Evolutionary conservation across 2,113 vertebrate species (phyloP).

Genomic region (Shinisaurus crocodilurus): DNA sequence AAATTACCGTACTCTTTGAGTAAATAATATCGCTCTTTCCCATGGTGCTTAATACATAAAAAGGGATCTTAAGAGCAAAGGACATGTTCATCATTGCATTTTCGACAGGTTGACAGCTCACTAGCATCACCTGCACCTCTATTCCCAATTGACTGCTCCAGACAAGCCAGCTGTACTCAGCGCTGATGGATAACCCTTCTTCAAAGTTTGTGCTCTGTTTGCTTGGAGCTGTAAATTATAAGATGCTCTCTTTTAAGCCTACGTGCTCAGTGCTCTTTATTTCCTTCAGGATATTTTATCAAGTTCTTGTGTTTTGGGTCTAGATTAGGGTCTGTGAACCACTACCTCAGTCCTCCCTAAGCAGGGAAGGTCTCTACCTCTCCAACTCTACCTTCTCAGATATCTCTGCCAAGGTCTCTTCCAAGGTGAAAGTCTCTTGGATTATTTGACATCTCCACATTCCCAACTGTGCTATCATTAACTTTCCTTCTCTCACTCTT

Average conservation of each 20-base stretch:
- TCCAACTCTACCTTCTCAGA: neutral
- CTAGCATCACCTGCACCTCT: slow-evolving; percentile 5
- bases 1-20: slow-evolving; percentile 24
- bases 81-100: slow-evolving; percentile 8
- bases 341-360: no score
- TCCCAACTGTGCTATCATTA: slow-evolving; percentile 7
- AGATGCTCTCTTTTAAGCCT: neutral
- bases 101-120: slow-evolving; percentile 14
- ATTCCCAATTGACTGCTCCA: slow-evolving; percentile 11
- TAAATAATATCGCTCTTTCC: slow-evolving; percentile 9
- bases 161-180: neutral
- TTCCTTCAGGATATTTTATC: neutral
- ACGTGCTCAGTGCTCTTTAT: neutral
- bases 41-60: neutral
- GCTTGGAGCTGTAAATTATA: neutral
- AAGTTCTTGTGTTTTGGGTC: neutral
- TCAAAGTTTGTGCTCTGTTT: slow-evolving; percentile 7
- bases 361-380: neutral
- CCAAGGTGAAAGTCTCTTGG: neutral
- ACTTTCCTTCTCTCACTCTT: neutral
- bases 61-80: slow-evolving; percentile 12
- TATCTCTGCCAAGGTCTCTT: neutral
- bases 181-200: slow-evolving; percentile 11
- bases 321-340: neutral
- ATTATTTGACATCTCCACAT: neutral